These are phyloP conservation scores for Pseudomyrmex cubaensis DNA, from an alignment of 1,140 invertebrate genomes.

Conservation along the genomic window DNA sequence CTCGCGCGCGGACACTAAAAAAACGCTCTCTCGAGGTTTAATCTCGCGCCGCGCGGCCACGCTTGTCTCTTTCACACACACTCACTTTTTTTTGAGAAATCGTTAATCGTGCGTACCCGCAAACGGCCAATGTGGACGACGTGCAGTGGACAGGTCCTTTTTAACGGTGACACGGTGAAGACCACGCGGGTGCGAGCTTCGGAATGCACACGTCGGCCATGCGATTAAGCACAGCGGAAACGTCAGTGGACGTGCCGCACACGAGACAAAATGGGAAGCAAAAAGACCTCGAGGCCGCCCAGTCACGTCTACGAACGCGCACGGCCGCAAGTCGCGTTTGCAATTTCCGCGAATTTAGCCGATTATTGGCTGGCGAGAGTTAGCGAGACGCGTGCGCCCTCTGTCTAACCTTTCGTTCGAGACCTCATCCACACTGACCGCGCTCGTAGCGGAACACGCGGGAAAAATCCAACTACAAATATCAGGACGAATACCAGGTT, in stretches of 20 bases:
- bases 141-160: constrained; percentile 32
- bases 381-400: background rate
- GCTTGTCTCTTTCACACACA: constrained; percentile 5
- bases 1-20: constrained; percentile 50
- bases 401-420: background rate
- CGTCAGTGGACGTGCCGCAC: constrained; percentile 68
- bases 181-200: constrained; percentile 76
- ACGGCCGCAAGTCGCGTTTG: constrained; percentile 35
- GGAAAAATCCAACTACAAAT: too few relatives aligned
- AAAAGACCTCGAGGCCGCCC: constrained; percentile 68
- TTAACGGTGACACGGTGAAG: constrained; percentile 65
- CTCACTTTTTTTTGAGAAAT: constrained; percentile 53
- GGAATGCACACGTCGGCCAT: constrained; percentile 82
- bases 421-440: too few relatives aligned
- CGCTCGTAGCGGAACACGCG: too few relatives aligned
- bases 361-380: constrained; percentile 4
- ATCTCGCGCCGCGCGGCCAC: constrained; percentile 29
- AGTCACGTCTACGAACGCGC: constrained; percentile 48
- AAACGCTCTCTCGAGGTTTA: constrained; percentile 16
- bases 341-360: constrained; percentile 3
- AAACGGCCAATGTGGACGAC: constrained; percentile 31
- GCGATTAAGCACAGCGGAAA: constrained; percentile 77
- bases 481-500: too few relatives aligned
- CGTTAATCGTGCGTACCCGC: constrained; percentile 37
- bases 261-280: constrained; percentile 72